Percentiles rank a stretch among this genome's conserved stretches.
Evolutionary conservation across 2,888 invertebrate genomes (phyloP).

Genomic region (Geotrupes spiniger): DNA sequence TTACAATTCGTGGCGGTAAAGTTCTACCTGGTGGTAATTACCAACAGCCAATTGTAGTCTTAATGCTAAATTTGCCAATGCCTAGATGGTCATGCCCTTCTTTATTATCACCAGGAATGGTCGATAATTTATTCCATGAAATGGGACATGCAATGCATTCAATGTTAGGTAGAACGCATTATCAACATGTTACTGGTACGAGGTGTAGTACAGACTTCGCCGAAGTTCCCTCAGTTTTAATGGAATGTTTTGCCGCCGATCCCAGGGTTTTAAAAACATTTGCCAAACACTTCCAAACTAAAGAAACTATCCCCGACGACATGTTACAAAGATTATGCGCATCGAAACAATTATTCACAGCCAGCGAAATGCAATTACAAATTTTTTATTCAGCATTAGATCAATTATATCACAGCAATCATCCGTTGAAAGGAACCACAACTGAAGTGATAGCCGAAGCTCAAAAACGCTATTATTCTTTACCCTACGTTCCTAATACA

Average conservation of each 20-base stretch:
- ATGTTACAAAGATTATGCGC: slow-evolving; percentile 78
- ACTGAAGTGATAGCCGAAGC: slow-evolving; percentile 73
- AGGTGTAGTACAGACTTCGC: slow-evolving; percentile 97
- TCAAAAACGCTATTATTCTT: slow-evolving; percentile 78
- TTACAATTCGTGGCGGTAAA: slow-evolving; percentile 95
- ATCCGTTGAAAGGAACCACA: slow-evolving; percentile 57
- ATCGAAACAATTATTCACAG: slow-evolving; percentile 83
- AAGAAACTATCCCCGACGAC: slow-evolving; percentile 75
- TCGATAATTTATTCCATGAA: slow-evolving; percentile 98
- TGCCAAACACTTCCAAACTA: slow-evolving; percentile 88
- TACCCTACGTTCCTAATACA: slow-evolving; percentile 87
- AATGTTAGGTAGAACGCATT: slow-evolving; percentile 85
- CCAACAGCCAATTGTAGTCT: slow-evolving; percentile 88
- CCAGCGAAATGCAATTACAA: slow-evolving; percentile 75
- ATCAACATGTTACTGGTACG: slow-evolving; percentile 95
- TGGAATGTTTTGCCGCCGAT: slow-evolving; percentile 96
- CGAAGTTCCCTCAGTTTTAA: slow-evolving; percentile 97
- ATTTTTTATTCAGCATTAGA: slow-evolving; percentile 88
- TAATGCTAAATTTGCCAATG: slow-evolving; percentile 83
- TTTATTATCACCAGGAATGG: slow-evolving; percentile 76
- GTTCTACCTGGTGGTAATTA: slow-evolving; percentile 73
- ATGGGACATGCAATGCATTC: slow-evolving; percentile 99
- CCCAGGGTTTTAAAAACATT: slow-evolving; percentile 79
- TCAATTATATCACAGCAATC: slow-evolving; percentile 78
- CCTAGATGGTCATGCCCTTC: slow-evolving; percentile 75